Evolutionary conservation across 2,888 invertebrate genomes (phyloP).

Genomic region (Siphlonurus alternatus): DNA sequence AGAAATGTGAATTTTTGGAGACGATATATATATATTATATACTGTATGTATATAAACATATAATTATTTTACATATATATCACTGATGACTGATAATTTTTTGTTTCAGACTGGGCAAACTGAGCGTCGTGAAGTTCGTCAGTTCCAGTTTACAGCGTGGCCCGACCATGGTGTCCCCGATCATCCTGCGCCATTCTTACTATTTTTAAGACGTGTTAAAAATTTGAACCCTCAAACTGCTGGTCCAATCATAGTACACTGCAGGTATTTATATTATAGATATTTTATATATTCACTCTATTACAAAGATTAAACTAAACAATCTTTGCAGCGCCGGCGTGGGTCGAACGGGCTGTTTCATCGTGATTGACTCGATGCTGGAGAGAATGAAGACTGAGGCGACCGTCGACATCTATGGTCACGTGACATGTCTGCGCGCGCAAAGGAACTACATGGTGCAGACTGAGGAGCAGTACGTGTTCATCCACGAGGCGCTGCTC

Average conservation of each 20-base stretch:
- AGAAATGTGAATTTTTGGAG: not conserved
- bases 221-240: constrained; percentile 35
- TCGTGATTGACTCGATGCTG: constrained; percentile 42
- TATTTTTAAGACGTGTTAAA: constrained; percentile 40
- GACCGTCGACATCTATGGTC: constrained; percentile 42
- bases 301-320: not conserved
- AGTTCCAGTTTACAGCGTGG: constrained; percentile 45
- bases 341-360: constrained; percentile 39
- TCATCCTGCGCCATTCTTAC: constrained; percentile 41
- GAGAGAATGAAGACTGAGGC: constrained; percentile 39
- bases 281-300: not conserved
- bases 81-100: too few relatives aligned
- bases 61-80: too few relatives aligned
- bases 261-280: constrained; percentile 26
- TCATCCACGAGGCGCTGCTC: constrained; percentile 41
- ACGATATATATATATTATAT: too few relatives aligned
- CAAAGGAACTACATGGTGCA: constrained; percentile 45
- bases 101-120: constrained; percentile 19
- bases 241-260: constrained; percentile 39
- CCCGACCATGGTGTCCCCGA: constrained; percentile 43
- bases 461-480: constrained; percentile 42
- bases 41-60: too few relatives aligned
- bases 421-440: constrained; percentile 38
- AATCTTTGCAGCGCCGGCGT: constrained; percentile 34
- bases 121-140: constrained; percentile 35